These are phyloP conservation scores for Tamias sibiricus DNA, from an alignment of 2,113 vertebrate genomes.

Conservation along the genomic window DNA sequence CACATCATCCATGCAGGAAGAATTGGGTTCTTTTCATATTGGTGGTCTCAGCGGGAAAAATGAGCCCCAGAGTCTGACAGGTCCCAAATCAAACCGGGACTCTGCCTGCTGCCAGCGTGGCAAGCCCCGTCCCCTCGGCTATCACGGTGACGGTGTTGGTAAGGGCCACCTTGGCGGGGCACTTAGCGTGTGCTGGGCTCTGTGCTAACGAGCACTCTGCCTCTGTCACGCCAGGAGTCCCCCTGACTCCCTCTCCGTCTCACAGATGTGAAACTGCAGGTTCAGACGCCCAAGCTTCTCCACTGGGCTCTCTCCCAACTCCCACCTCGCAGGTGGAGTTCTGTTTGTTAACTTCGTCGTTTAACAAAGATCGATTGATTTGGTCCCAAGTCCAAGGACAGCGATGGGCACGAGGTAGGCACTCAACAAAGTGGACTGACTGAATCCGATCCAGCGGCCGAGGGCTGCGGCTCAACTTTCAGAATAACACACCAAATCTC, in stretches of 20 bases:
- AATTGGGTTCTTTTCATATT: neutral
- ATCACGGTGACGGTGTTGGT: fast-evolving
- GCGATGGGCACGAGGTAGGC: fast-evolving
- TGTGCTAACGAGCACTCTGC: neutral
- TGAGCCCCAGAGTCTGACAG: neutral
- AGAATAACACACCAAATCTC: too few relatives aligned
- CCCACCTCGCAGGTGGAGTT: neutral
- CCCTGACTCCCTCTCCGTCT: fast-evolving
- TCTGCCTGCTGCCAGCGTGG: neutral
- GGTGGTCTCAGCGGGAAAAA: neutral
- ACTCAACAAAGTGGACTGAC: neutral
- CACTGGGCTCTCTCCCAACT: neutral
- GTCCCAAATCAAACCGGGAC: neutral
- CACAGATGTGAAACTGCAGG: neutral
- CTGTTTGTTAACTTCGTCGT: neutral
- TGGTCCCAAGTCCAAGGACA: neutral
- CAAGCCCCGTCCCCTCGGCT: neutral
- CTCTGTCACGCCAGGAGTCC: neutral
- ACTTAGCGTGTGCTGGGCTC: neutral
- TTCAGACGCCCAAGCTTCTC: neutral
- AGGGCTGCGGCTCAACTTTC: neutral
- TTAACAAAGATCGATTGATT: neutral
- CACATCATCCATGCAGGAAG: neutral
- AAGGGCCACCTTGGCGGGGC: fast-evolving
- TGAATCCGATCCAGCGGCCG: neutral